A percentile compares a stretch with the other conserved stretches of the same genome.
Conservation (phyloP, 2,113 vertebrate species). For the Microtus richardsoni region DNA sequence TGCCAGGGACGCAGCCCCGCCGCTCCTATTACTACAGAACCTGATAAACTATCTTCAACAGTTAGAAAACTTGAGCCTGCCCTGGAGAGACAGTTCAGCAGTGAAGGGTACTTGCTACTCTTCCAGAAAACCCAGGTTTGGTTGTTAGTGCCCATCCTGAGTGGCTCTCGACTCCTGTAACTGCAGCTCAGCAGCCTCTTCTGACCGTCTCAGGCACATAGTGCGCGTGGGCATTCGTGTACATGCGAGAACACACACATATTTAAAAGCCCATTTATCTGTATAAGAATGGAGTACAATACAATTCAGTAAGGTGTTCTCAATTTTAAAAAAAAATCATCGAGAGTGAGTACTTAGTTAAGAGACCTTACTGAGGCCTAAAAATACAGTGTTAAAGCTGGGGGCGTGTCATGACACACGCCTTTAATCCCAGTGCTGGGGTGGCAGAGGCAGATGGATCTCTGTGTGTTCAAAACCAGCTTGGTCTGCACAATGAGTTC, state of each 20-base stretch:
- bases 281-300: not conserved
- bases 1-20: too few species aligned
- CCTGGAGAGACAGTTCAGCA: too few species aligned
- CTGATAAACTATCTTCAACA: not conserved
- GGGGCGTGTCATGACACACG: accelerated
- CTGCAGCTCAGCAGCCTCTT: not conserved
- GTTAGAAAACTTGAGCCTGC: not conserved
- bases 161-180: not conserved
- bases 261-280: not conserved
- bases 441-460: not conserved
- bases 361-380: not conserved
- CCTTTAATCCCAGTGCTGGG: not conserved
- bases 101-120: not conserved
- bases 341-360: not conserved
- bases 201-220: not conserved
- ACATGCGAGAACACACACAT: not conserved
- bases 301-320: not conserved
- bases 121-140: not conserved
- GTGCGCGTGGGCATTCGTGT: accelerated
- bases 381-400: not conserved
- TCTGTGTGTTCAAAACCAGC: not conserved
- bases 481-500: not conserved
- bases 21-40: too few species aligned
- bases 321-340: not conserved
- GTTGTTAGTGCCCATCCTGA: too few species aligned